phyloP scores from a whole-genome alignment of 64 coral and sea anemone species.

The Orbicella faveolata region DNA sequence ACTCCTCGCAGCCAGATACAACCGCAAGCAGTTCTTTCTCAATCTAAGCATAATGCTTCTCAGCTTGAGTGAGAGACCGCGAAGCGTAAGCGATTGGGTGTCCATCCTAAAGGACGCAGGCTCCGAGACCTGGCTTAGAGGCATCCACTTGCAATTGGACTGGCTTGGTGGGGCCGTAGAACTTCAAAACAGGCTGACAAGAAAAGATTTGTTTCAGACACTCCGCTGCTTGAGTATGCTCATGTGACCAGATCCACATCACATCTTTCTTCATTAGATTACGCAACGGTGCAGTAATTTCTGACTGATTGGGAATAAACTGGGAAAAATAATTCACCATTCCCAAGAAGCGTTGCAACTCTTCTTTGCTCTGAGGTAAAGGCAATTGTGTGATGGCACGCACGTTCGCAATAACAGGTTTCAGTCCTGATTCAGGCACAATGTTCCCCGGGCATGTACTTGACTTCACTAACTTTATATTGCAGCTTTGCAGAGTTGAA shows the following conservation, averaged over 20 bases:
- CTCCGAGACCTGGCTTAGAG: too few species aligned
- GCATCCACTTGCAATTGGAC: neutral
- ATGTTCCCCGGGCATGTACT: conserved; percentile 57
- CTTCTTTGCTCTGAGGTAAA: conserved; percentile 28
- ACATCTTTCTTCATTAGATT: conserved; percentile 30
- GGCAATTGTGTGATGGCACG: conserved; percentile 58
- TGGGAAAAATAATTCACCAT: conserved; percentile 63
- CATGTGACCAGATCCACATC: conserved; percentile 28
- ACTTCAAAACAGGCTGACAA: neutral
- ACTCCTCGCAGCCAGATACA: too few species aligned
- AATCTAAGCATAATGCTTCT: too few species aligned
- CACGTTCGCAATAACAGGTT: conserved; percentile 40
- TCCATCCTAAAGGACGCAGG: too few species aligned
- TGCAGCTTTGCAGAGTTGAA: conserved; percentile 46
- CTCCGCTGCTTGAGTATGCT: neutral
- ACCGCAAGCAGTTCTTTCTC: too few species aligned
- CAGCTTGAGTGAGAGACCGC: too few species aligned
- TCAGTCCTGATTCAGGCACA: conserved; percentile 29
- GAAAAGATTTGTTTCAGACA: neutral
- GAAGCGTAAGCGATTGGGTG: too few species aligned
- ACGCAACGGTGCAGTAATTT: conserved; percentile 40
- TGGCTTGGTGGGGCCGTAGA: conserved; percentile 6
- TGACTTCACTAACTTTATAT: conserved; percentile 34
- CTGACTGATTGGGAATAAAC: conserved; percentile 55
- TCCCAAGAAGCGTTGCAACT: conserved; percentile 43